Percentiles rank a stretch among this genome's conserved stretches.
phyloP scores from a whole-genome alignment of 1,140 invertebrate species.

The Paracyclopina nana region DNA sequence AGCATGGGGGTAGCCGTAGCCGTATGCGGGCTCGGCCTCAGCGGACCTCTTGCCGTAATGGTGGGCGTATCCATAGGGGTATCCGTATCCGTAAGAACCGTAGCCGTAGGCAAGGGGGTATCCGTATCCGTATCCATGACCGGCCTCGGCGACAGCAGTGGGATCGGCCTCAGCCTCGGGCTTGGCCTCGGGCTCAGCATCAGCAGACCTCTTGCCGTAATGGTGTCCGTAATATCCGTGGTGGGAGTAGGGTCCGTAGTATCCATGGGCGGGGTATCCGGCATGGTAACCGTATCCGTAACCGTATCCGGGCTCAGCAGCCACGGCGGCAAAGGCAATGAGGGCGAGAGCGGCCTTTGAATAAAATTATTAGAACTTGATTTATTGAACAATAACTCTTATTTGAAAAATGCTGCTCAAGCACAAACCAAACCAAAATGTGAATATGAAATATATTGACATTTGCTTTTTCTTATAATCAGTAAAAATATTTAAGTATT shows the following conservation, averaged over 20 bases:
- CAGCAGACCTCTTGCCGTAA: not conserved
- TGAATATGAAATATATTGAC: too few relatives aligned
- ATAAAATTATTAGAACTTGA: too few relatives aligned
- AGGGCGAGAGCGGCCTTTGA: too few relatives aligned
- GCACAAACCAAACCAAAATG: too few relatives aligned
- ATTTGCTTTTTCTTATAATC: too few relatives aligned
- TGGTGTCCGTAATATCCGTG: not conserved
- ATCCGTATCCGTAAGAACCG: slow-evolving; percentile 2
- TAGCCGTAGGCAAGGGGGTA: not conserved
- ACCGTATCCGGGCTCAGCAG: slow-evolving; percentile 1
- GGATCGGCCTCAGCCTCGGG: not conserved
- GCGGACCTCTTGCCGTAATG: slow-evolving; percentile 2
- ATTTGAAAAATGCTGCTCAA: too few relatives aligned
- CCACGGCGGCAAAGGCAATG: not conserved
- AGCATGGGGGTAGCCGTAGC: not conserved
- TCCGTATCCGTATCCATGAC: not conserved
- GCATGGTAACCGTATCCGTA: not conserved
- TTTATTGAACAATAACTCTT: too few relatives aligned
- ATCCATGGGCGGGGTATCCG: slow-evolving; percentile 3
- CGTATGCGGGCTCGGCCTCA: slow-evolving; percentile 2
- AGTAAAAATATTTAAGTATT: too few relatives aligned
- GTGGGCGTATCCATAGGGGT: slow-evolving; percentile 1
- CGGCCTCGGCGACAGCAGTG: too few relatives aligned
- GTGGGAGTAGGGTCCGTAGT: not conserved
- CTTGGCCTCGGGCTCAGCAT: too few relatives aligned